Conservation (phyloP, 2,113 vertebrate genomes). For the Limnothrissa miodon region DNA sequence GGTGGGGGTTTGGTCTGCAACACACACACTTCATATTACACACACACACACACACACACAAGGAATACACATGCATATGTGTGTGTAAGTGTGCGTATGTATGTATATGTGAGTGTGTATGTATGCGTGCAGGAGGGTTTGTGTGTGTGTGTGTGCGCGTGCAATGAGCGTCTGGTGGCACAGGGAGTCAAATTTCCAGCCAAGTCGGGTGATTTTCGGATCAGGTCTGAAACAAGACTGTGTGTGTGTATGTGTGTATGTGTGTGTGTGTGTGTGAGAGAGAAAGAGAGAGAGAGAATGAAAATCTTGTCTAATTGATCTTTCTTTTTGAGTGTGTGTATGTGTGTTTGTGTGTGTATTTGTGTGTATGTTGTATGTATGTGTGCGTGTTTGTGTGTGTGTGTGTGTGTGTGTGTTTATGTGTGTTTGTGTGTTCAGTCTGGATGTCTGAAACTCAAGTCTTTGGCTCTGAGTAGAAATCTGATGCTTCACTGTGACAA, state of each 20-base stretch:
- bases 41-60: not conserved
- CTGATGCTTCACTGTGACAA: constrained; percentile 58
- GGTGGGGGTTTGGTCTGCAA: constrained; percentile 84
- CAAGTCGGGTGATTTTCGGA: too few species aligned
- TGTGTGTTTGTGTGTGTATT: not conserved
- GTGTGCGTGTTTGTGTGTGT: not conserved
- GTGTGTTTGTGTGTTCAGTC: not conserved
- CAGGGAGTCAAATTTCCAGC: too few species aligned
- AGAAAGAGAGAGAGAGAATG: too few species aligned
- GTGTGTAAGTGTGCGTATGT: not conserved
- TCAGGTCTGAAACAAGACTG: too few species aligned
- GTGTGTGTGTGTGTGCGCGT: constrained; percentile 3
- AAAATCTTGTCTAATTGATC: not conserved
- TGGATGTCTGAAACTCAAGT: constrained; percentile 39
- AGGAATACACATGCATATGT: not conserved
- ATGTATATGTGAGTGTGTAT: not conserved
- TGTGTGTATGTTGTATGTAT: not conserved
- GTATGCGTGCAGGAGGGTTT: not conserved
- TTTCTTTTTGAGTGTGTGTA: not conserved
- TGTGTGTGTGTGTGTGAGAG: not conserved
- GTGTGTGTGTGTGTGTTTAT: not conserved
- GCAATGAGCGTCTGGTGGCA: too few species aligned
- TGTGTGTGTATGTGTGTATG: not conserved
- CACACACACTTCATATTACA: not conserved
- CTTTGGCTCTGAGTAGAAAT: constrained; percentile 56